Base-by-base conservation (phyloP, 2,797 vertebrate genomes). In the Ibycter americanus region DNA sequence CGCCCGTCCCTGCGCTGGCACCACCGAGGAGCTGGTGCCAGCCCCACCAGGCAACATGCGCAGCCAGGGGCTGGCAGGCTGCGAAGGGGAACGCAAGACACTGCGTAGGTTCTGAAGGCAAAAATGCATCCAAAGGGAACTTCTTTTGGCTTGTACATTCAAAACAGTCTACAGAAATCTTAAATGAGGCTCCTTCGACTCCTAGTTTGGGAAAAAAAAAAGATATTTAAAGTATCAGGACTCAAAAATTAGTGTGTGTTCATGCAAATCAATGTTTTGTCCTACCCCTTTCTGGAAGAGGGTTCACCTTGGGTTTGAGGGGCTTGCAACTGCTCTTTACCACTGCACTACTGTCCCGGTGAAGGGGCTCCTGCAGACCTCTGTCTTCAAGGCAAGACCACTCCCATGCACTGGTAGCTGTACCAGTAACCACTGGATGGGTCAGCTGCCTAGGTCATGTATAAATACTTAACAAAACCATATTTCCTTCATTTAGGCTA, bases 31-130 rank as follows among this genome's bases (percentile, higher is more conserved):
- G 42, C 40, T 3, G 6, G 8, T 7, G 2, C 40, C 2, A 6
- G 36, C 27, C 18, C 38, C 0, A 51, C 26, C 67, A 47, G 36
- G 59, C 63, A 72, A 20, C 21, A 1, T 0, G 16, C 1, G 2
- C 49, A 22, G 17, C 10, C 34, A 15, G 54, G 65, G 44, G 49
- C 42, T 68, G 54, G 21, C 42, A 46, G 0, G 1, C 25, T 31
- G 42, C 0, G 6, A 25, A 73, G 15, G 32, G 65, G 36, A 51
- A 54, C 42, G 4, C 36, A 27, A 82, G n/a, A 21, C 15, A 2
- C n/a, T 32, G 27, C 11, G 2, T 0, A 31, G 58, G 7, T n/a
- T 79, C 54, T 51, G 38, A 68, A 55, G 31, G 59, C 23, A 70
- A 51, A 34, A 46, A 11, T 8, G 1, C 7, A 5, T 25, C 36